Base-by-base conservation (phyloP, 2,113 vertebrate species). In the Chelonoidis abingdonii region DNA sequence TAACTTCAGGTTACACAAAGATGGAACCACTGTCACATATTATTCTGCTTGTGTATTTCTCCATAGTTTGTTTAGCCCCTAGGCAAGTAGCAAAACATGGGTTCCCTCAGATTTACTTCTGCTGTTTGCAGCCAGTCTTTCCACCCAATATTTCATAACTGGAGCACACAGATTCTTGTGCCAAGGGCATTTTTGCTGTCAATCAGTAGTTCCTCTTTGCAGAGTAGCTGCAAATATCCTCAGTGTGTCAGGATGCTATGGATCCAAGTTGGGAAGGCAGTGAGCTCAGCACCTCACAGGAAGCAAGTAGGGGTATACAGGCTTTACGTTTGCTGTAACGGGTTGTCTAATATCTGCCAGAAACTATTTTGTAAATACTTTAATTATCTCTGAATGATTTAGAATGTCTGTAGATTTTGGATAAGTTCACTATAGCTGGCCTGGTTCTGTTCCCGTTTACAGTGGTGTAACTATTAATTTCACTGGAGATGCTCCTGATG, bases 121-220 rank as follows among this genome's bases (percentile, higher is more conserved):
- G 50, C 89, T 87, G 62, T 86, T 95, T 87, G 65, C 78, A 96
- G 91, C 89, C 89, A 92, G n/a, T 65, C 93, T 92, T 97, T 86
- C 86, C 88, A 85, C 78, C 92, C 88, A 38, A 1, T 90, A 85
- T 81, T 94, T 96, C 59, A 47, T 94, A 97, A 97, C 12, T 96
- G 83, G 94, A 96, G 96, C 93, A 81, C 89, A 85, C 88, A 97
- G 95, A 97, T 97, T 84, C 79, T 91, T 92, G 85, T 76, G 93
- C 92, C 87, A 29, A 0, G 7, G 93, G 90, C 80, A 84, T 41
- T 86, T 89, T 82, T 93, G 62, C 35, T 84, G 3, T 57, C 84
- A 93, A 4, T 57, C 38, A 85, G 62, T 47, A 96, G 31, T 49
- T 41, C 19, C 0, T 79, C 78, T 93, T 93, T 86, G 31, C 81